Percentiles rank a stretch among this genome's conserved stretches.
phyloP scores from a whole-genome alignment of 1,140 invertebrate genomes.

The Scaptodrosophila lebanonensis region DNA sequence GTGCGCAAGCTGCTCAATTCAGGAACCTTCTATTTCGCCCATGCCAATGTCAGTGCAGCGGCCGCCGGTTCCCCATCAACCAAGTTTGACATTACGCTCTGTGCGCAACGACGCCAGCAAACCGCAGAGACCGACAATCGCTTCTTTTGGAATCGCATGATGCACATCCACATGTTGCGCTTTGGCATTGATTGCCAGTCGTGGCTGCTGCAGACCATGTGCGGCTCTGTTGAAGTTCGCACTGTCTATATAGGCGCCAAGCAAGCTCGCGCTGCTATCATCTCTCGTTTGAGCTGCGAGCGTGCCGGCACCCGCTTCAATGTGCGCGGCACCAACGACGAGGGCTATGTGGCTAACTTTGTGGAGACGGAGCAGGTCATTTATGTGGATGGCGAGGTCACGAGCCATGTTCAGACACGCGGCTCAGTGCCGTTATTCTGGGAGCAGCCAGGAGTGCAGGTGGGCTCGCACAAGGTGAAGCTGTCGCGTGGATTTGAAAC shows the following conservation, averaged over 20 bases:
- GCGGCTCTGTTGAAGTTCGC: constrained; percentile 96
- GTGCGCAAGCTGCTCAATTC: constrained; percentile 94
- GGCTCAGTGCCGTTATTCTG: constrained; percentile 99
- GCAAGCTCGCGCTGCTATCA: constrained; percentile 94
- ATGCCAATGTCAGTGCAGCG: constrained; percentile 77
- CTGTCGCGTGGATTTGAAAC: constrained; percentile 96
- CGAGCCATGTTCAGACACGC: constrained; percentile 91
- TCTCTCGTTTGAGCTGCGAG: constrained; percentile 97
- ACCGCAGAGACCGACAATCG: constrained; percentile 91
- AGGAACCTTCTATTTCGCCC: constrained; percentile 97
- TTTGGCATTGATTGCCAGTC: constrained; percentile 91
- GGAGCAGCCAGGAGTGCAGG: constrained; percentile 99
- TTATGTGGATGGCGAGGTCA: constrained; percentile 91
- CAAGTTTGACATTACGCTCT: constrained; percentile 92
- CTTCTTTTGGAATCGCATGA: constrained; percentile 98
- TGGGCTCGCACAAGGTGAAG: constrained; percentile 99
- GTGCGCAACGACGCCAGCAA: constrained; percentile 90
- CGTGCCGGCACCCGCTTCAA: constrained; percentile 97
- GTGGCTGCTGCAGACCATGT: constrained; percentile 96
- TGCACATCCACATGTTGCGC: constrained; percentile 93
- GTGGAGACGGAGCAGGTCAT: constrained; percentile 99
- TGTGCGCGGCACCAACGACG: constrained; percentile 98
- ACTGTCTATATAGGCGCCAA: constrained; percentile 96
- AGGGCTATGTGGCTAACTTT: constrained; percentile 99
- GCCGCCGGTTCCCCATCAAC: constrained; percentile 57